Percentiles rank a stretch among this genome's conserved stretches.
Conservation (phyloP, 2,888 invertebrate species). For the Sipha maydis region DNA sequence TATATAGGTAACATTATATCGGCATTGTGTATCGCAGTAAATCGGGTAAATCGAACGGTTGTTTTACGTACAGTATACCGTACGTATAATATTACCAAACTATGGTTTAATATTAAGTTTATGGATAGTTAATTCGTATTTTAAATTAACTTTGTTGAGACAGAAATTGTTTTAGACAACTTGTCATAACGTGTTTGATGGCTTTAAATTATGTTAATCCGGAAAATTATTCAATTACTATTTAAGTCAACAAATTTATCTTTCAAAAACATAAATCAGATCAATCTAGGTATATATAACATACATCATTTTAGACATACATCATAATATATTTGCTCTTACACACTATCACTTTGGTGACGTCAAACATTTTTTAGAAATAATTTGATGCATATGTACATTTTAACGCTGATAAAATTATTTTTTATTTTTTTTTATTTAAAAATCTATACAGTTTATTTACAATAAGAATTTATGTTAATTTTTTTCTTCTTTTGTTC, state of each 20-base stretch:
- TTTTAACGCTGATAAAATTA: too few species aligned
- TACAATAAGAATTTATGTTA: too few species aligned
- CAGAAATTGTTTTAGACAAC: constrained; percentile 1
- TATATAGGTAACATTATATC: background rate
- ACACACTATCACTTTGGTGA: too few species aligned
- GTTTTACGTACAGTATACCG: background rate
- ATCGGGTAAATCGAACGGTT: background rate
- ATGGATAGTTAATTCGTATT: background rate
- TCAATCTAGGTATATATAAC: too few species aligned
- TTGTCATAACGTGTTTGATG: background rate
- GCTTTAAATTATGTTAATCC: background rate
- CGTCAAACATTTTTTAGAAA: too few species aligned
- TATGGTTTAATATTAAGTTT: background rate
- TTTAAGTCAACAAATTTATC: background rate
- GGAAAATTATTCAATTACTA: background rate
- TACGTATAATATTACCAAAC: background rate
- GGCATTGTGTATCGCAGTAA: background rate
- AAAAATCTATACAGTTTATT: too few species aligned
- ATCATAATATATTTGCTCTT: too few species aligned
- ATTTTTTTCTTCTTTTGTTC: too few species aligned
- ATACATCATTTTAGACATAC: too few species aligned
- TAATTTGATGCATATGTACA: too few species aligned
- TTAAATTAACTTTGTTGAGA: background rate
- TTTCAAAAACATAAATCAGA: background rate
- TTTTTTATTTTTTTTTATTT: too few species aligned